These are phyloP conservation scores for Chrysolina americana DNA, from an alignment of 2,888 invertebrate species.

Conservation along the genomic window DNA sequence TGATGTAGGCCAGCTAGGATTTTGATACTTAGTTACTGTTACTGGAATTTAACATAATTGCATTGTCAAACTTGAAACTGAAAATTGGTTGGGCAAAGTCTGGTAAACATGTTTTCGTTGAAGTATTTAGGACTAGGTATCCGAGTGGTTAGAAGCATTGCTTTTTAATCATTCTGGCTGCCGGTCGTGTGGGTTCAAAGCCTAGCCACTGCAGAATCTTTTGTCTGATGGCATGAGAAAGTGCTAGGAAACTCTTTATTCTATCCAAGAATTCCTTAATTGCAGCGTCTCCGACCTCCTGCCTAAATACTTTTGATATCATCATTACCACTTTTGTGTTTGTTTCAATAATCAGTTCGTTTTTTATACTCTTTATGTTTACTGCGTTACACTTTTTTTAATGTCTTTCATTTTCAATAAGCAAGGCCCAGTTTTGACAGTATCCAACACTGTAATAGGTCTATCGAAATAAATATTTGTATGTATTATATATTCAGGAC, in stretches of 20 bases:
- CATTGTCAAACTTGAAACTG: neutral
- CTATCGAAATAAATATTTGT: too few species aligned
- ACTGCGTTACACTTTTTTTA: too few species aligned
- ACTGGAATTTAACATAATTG: conserved; percentile 7
- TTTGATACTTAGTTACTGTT: conserved; percentile 12
- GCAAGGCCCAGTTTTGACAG: too few species aligned
- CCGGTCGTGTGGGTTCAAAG: conserved; percentile 8
- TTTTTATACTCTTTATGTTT: too few species aligned
- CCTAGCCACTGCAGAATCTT: conserved; percentile 1
- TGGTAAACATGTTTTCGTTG: conserved; percentile 4
- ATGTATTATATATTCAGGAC: too few species aligned
- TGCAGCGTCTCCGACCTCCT: too few species aligned
- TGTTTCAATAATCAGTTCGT: too few species aligned
- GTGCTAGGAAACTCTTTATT: neutral
- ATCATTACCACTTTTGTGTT: too few species aligned
- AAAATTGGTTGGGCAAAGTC: neutral
- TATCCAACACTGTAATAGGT: too few species aligned
- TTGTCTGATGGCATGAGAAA: neutral
- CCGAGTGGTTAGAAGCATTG: neutral
- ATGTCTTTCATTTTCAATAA: too few species aligned
- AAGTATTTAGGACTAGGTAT: neutral
- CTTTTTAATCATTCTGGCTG: neutral
- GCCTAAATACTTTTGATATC: too few species aligned
- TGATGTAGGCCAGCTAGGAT: conserved; percentile 5
- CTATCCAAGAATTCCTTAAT: too few species aligned